Evolutionary conservation across 1,140 invertebrate genomes (phyloP), one percentile per base, ranked within the genome.

Genomic region (Drosophila sproati): DNA sequence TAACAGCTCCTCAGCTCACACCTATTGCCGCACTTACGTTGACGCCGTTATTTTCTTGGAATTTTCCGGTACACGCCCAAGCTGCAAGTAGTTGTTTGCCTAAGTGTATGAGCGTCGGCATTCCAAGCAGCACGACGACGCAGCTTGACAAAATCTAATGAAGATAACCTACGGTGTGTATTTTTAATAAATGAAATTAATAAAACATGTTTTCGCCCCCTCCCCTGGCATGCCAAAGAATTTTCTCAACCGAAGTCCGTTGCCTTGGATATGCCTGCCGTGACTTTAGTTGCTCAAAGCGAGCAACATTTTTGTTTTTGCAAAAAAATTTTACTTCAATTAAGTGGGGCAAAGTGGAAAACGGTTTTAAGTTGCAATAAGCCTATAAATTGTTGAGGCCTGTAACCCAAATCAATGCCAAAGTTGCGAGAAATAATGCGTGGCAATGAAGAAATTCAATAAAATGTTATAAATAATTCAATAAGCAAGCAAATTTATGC

Each of bases 381-480:
- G 31, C 35, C 39, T 45, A 64, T 75, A 63, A 68, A 68, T 62
- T 61, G n/a, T 54, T 52, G n/a, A 35, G 41, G 3, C 28, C 8
- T 28, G 12, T 20, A 63, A 68, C 77, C 80, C 77, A 83, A 83
- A 83, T 82, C 81, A 80, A 83, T 85, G 80, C 68, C 80, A 83
- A 62, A 67, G 50, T 71, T 50, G 52, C 7, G 39, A 48, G 39
- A 68, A 77, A 77, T 77, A 74, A 78, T 80, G 78, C 72, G 73
- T 59, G 62, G 78, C 80, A 70, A 70, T 72, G 73, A 70, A 73
- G 81, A 69, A 77, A 83, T 83, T 83, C 81, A 83, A 83, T 83
- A 83, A 83, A 83, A 83, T 83, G 80, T 80, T 83, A 83, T 83
- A 83, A 83, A 83, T 83, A 83, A 83, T 83, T 83, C 81, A 83